A percentile compares a stretch with the other conserved stretches of the same genome.
phyloP scores from a whole-genome alignment of 2,113 vertebrate genomes.

The Vimba vimba region DNA sequence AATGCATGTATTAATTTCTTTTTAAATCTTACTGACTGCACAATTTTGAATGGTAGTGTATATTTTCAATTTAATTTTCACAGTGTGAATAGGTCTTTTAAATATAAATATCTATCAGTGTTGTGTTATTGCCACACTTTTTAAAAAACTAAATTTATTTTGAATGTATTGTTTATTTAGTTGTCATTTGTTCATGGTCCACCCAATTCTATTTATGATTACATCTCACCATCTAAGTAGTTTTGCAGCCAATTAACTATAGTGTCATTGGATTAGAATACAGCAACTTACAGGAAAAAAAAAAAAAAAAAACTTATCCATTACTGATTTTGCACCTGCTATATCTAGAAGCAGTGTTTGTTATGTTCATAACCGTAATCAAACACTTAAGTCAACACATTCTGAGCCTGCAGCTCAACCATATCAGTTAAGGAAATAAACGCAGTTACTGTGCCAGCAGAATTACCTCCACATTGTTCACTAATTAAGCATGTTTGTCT shows the following conservation, averaged over 20 bases:
- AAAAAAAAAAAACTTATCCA: background rate
- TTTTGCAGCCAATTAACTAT: slow-evolving; percentile 10
- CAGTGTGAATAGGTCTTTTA: too few relatives aligned
- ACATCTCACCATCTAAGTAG: background rate
- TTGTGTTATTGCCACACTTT: background rate
- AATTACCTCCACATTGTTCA: slow-evolving; percentile 26
- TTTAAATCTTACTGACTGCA: too few relatives aligned
- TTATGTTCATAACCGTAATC: background rate
- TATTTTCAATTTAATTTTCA: too few relatives aligned
- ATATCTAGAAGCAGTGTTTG: background rate
- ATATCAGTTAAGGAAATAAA: slow-evolving; percentile 20
- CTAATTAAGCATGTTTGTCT: slow-evolving; percentile 45
- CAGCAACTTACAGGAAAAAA: background rate
- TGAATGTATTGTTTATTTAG: background rate
- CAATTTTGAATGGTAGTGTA: too few relatives aligned
- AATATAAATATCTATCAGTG: background rate
- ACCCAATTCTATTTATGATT: background rate
- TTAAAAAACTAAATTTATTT: background rate
- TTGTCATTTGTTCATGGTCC: background rate
- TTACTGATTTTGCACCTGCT: slow-evolving; percentile 1
- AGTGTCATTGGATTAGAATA: background rate
- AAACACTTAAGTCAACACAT: background rate
- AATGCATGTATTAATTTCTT: too few relatives aligned
- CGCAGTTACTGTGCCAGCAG: background rate
- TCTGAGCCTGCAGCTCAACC: slow-evolving; percentile 2